Conservation (phyloP, 2,113 vertebrate genomes). For the Chelonoidis abingdonii region DNA sequence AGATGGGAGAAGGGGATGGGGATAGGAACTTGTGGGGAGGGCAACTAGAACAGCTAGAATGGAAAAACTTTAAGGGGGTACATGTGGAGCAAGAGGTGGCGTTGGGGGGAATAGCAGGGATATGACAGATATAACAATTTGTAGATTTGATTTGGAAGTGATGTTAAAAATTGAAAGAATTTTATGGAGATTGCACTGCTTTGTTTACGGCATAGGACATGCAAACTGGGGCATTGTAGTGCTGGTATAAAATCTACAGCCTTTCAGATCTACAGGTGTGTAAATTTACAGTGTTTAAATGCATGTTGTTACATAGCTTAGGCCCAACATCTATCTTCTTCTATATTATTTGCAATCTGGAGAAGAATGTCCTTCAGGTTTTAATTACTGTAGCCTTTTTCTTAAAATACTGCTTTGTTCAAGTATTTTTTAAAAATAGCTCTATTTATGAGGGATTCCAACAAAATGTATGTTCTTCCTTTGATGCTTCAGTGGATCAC, state of each 20-base stretch:
- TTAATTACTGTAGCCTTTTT: not conserved
- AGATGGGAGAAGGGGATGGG: not conserved
- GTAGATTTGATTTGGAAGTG: not conserved
- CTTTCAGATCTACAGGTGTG: accelerated
- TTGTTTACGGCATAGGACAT: not conserved
- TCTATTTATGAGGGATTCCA: not conserved
- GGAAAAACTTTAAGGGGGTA: accelerated
- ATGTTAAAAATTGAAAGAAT: accelerated
- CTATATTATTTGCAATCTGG: not conserved
- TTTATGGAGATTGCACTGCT: accelerated
- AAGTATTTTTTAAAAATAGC: too few relatives aligned
- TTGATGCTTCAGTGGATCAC: not conserved
- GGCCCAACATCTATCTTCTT: not conserved
- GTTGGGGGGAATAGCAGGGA: not conserved
- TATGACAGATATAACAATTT: not conserved
- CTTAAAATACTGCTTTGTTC: accelerated
- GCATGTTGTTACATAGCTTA: not conserved
- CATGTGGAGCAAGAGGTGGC: too few relatives aligned
- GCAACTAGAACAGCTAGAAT: not conserved
- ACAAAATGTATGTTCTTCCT: accelerated
- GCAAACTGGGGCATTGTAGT: not conserved
- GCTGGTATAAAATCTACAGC: accelerated
- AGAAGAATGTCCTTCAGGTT: not conserved
- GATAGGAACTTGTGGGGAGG: accelerated
- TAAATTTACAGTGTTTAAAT: too few relatives aligned